Evolutionary conservation across 1,140 invertebrate species (phyloP), one percentile per base, ranked within the genome.

Genomic region (Acromyrmex charruanus): DNA sequence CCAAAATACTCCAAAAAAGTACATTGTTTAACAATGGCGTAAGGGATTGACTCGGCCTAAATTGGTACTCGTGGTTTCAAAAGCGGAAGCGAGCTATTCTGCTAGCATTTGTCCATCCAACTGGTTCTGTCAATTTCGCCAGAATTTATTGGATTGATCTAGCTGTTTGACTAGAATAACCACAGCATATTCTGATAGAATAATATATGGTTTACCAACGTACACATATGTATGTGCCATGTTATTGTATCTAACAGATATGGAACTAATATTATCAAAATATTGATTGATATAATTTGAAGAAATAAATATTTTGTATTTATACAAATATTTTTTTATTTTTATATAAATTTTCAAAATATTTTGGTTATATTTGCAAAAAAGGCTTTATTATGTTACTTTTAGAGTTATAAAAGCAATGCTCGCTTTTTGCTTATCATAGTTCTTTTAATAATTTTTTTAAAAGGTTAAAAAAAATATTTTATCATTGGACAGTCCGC

Each of bases 71-170:
- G 69, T 61, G 69, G 69, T 75, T 84, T 75, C 69, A 84, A 84
- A 84, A 84, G 80, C 80, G 80, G 80, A 84, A 51, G 35, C 69
- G 69, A 61, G 55, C 18, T 74, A 74, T 84, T 51, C 69, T 21
- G 55, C 35, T 14, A 44, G 79, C 55, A 84, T 74, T 74, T 74
- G 55, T 63, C 31, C 31, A 75, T 61, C 39, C 69, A 82, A 35
- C 44, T 84, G 69, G 69, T 75, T 84, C 80, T 84, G 75, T 2
- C 80, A 84, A 84, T 84, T 84, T 61, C 80, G 28, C 44, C 25
- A 61, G 35, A 74, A 84, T 84, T 84, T 84, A 84, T 84, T 84
- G 69, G 39, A 75, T 75, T 84, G 55, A 84, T 84, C 69, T 84
- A 75, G 80, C 63, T 84, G 80, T 84, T 69, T 81, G 79, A 81